Conservation (phyloP, 1,140 invertebrate genomes). For the Procambarus virginalis region DNA sequence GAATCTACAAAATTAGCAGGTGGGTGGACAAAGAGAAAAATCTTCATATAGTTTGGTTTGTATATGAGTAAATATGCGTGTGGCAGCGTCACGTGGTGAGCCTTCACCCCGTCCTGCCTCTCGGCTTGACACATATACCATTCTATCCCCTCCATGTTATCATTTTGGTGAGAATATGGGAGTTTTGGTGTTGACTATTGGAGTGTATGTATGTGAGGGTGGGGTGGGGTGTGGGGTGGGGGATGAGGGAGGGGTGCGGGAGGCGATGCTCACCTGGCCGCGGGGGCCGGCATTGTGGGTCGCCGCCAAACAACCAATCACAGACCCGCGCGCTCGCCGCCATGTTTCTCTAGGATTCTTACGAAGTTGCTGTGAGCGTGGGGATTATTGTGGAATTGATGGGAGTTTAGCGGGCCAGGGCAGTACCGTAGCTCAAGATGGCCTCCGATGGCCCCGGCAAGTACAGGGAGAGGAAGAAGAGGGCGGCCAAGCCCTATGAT, state of each 20-base stretch:
- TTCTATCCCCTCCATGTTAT: not conserved
- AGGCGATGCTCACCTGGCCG: no score
- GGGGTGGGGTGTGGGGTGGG: no score
- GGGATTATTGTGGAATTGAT: constrained; percentile 42
- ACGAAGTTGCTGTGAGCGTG: constrained; percentile 31
- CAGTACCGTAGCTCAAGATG: constrained; percentile 39
- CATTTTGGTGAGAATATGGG: not conserved
- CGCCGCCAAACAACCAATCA: constrained; percentile 36
- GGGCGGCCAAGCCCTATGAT: constrained; percentile 50
- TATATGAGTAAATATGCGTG: not conserved
- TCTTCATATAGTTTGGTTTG: constrained; percentile 1
- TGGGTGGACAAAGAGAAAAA: not conserved
- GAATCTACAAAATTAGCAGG: not conserved
- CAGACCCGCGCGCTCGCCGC: constrained; percentile 53
- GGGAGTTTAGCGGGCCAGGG: constrained; percentile 34
- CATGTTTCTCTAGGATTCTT: constrained; percentile 46
- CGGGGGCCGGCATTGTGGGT: constrained; percentile 18
- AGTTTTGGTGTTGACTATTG: no score
- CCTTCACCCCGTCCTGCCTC: not conserved
- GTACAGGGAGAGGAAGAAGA: constrained; percentile 46
- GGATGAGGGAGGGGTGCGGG: not conserved
- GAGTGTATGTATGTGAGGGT: no score
- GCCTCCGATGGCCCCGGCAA: constrained; percentile 59
- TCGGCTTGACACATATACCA: no score
- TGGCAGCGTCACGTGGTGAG: not conserved